Evolutionary conservation across 2,113 vertebrate genomes (phyloP).

Genomic region (Petroica traversi): DNA sequence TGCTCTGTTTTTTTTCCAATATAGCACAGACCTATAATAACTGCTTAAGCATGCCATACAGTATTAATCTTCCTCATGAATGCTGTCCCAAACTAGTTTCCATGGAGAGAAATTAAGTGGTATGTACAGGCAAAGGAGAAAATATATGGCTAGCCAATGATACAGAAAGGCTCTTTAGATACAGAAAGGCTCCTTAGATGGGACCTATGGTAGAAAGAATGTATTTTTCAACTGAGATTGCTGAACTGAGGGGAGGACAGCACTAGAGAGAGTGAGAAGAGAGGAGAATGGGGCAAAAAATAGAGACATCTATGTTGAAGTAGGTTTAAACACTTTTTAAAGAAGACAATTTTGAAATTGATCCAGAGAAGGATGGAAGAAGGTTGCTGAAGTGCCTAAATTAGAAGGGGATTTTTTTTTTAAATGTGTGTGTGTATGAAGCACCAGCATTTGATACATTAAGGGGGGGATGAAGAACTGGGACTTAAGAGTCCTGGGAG

Average conservation of each 20-base stretch:
- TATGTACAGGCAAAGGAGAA: slow-evolving; percentile 37
- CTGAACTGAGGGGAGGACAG: not conserved
- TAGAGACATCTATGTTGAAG: not conserved
- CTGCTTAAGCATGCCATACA: slow-evolving; percentile 20
- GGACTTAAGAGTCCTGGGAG: not conserved
- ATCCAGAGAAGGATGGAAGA: not conserved
- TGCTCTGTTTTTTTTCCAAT: not conserved
- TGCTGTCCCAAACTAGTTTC: slow-evolving; percentile 31
- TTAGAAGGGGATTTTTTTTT: not conserved
- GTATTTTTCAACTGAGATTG: not conserved
- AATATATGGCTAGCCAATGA: slow-evolving; percentile 33
- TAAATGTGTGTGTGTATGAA: not conserved
- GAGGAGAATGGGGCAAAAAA: not conserved
- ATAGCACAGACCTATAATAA: not conserved
- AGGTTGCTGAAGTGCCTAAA: not conserved
- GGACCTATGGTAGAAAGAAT: not conserved
- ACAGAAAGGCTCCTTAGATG: not conserved
- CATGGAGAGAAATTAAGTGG: slow-evolving; percentile 54
- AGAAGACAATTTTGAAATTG: not conserved
- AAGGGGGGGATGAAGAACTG: not conserved
- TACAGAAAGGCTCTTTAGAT: slow-evolving; percentile 11
- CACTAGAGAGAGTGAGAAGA: not conserved
- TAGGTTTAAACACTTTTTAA: not conserved
- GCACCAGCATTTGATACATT: not conserved
- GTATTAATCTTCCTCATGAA: slow-evolving; percentile 51